Evolutionary conservation across 2,113 vertebrate genomes (phyloP).

Genomic region (Hylia prasina): DNA sequence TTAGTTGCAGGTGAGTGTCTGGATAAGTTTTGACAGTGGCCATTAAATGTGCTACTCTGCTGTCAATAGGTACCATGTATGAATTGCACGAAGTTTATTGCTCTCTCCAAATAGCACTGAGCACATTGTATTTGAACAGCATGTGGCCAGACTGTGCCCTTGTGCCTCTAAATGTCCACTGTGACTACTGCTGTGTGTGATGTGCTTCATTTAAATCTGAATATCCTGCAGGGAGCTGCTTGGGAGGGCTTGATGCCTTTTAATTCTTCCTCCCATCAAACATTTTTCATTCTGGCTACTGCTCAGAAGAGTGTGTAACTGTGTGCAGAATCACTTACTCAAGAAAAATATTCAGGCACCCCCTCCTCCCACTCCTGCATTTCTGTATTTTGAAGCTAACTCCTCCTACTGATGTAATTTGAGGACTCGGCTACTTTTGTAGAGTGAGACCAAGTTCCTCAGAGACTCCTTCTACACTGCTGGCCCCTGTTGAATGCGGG

Average conservation of each 20-base stretch:
- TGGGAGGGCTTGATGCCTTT: not conserved
- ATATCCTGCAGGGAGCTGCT: not conserved
- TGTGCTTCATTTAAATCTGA: not conserved
- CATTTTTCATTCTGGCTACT: not conserved
- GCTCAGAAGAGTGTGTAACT: not conserved
- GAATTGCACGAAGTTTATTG: not conserved
- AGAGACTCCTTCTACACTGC: accelerated
- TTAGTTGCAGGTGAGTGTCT: not conserved
- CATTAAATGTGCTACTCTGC: not conserved
- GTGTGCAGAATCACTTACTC: not conserved
- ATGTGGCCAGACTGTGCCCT: not conserved
- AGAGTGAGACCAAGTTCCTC: not conserved
- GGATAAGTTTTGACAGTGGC: not conserved
- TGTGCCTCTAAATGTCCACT: not conserved
- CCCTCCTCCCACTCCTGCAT: not conserved
- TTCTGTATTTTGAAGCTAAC: not conserved
- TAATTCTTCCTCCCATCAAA: not conserved
- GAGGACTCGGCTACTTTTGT: not conserved
- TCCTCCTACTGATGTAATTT: not conserved
- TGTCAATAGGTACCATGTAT: not conserved
- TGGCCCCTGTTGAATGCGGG: not conserved
- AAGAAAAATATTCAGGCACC: not conserved
- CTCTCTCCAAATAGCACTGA: not conserved
- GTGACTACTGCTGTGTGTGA: not conserved
- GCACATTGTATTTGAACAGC: not conserved